These are phyloP conservation scores for Drosophila lacertosa DNA, from an alignment of 1,140 invertebrate genomes.

Conservation along the genomic window DNA sequence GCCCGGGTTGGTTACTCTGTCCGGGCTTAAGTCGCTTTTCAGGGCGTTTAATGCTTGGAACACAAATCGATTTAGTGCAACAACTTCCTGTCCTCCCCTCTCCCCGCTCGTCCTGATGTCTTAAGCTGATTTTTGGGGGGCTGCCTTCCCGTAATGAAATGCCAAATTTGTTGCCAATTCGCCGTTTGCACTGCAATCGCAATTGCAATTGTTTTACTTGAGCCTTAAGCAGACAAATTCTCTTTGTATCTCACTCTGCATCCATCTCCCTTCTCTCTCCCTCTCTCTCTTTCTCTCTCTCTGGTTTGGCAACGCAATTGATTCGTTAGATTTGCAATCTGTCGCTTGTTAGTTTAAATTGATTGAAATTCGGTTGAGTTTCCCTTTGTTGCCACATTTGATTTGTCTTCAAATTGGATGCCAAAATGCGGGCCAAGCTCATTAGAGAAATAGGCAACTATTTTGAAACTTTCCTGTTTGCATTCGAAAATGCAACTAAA, in stretches of 20 bases:
- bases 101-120: constrained; percentile 26
- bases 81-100: neutral
- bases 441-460: constrained; percentile 16
- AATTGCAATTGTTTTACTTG: constrained; percentile 27
- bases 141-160: constrained; percentile 70
- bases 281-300: neutral
- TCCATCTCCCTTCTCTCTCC: too few relatives aligned
- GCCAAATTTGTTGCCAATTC: constrained; percentile 54
- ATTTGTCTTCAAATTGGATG: constrained; percentile 59
- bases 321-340: constrained; percentile 75
- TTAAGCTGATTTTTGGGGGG: constrained; percentile 56
- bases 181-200: constrained; percentile 22
- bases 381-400: constrained; percentile 30
- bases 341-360: constrained; percentile 76
- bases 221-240: constrained; percentile 17
- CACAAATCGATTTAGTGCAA: constrained; percentile 57
- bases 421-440: constrained; percentile 37
- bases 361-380: constrained; percentile 74
- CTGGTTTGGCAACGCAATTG: constrained; percentile 44
- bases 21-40: constrained; percentile 25
- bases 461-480: neutral
- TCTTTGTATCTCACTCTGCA: neutral
- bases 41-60: constrained; percentile 37
- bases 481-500: neutral
- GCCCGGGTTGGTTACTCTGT: neutral